These are phyloP conservation scores for Tinamus major DNA, from an alignment of 2,797 vertebrate genomes.

Conservation along the genomic window DNA sequence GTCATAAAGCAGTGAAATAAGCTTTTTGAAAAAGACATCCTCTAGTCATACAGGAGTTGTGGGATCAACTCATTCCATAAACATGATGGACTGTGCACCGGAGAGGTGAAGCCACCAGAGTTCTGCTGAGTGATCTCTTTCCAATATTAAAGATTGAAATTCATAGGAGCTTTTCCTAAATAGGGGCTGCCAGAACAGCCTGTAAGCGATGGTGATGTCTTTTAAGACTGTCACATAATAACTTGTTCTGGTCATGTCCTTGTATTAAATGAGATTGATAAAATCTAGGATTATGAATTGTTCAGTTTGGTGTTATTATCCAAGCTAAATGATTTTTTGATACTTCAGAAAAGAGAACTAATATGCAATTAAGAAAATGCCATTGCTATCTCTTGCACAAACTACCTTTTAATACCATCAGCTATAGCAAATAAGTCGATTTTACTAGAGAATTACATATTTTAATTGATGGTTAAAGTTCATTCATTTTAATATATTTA, in stretches of 20 bases:
- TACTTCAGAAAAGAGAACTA: not conserved
- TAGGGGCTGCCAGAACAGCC: not conserved
- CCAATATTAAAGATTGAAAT: not conserved
- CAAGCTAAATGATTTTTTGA: not conserved
- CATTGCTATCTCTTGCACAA: not conserved
- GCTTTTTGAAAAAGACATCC: not conserved
- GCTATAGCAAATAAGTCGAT: not conserved
- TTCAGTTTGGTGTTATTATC: not conserved
- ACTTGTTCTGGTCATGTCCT: not conserved
- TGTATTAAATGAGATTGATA: not conserved
- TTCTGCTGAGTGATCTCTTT: not conserved
- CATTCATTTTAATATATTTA: not conserved
- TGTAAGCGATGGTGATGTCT: not conserved
- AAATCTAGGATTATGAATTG: slow-evolving; percentile 23
- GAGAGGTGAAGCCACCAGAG: not conserved
- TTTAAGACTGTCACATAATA: not conserved
- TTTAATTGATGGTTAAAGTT: not conserved
- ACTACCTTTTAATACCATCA: not conserved
- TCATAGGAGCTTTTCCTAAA: not conserved
- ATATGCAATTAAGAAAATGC: not conserved
- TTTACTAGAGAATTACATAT: not conserved
- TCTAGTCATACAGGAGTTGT: not conserved
- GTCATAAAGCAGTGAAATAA: not conserved
- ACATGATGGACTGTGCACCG: not conserved
- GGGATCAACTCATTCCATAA: not conserved